Conservation (phyloP, 1,140 invertebrate genomes). For the Samia ricini region DNA sequence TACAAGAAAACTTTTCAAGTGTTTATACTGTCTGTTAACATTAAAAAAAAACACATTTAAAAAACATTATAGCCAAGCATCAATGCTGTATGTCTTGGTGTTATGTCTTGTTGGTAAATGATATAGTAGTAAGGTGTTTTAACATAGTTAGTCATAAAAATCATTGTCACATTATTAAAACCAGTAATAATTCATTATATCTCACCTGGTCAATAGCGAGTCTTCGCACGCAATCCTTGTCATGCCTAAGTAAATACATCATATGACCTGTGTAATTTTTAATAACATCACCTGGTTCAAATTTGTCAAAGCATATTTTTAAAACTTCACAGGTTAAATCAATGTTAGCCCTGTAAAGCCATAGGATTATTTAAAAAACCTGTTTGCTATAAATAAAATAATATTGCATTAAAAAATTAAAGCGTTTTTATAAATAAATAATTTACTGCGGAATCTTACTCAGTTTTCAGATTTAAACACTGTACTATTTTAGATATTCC, state of each 20-base stretch:
- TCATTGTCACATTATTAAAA: too few species aligned
- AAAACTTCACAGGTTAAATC: constrained; percentile 80
- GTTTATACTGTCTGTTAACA: too few species aligned
- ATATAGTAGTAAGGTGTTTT: too few species aligned
- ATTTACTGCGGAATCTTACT: constrained; percentile 10
- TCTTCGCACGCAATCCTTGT: constrained; percentile 71
- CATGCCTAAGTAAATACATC: constrained; percentile 77
- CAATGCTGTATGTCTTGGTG: too few species aligned
- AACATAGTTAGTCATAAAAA: too few species aligned
- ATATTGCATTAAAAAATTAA: too few species aligned
- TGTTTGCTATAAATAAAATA: too few species aligned
- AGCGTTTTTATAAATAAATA: too few species aligned
- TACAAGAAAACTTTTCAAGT: neutral
- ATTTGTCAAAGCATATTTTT: constrained; percentile 77
- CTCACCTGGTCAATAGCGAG: constrained; percentile 77
- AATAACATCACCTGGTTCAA: constrained; percentile 73
- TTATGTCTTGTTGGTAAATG: too few species aligned
- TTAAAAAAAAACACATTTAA: too few species aligned
- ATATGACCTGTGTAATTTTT: constrained; percentile 70
- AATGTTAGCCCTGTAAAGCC: constrained; percentile 70
- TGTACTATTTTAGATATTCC: constrained; percentile 57
- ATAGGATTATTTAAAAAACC: neutral
- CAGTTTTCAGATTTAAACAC: constrained; percentile 58
- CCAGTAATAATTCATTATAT: neutral
- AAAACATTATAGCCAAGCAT: too few species aligned